Evolutionary conservation across 2,888 invertebrate species (phyloP).

Genomic region (Latheticus oryzae): DNA sequence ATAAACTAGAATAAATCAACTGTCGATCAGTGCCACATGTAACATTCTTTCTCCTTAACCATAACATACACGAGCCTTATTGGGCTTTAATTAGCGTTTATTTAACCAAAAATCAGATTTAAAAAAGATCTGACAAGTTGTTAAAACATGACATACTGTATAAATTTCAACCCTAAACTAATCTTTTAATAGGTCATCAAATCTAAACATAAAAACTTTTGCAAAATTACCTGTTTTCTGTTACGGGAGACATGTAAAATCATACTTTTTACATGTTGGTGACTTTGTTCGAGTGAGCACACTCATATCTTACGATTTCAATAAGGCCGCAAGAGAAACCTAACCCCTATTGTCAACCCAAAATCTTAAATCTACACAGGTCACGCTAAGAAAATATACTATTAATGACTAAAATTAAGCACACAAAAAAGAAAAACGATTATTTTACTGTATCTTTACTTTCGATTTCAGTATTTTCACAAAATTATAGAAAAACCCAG

Average conservation of each 20-base stretch:
- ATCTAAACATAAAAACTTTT: slow-evolving; percentile 35
- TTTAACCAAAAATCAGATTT: not conserved
- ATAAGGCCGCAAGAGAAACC: slow-evolving; percentile 66
- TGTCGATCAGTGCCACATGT: no score
- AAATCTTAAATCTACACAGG: slow-evolving; percentile 45
- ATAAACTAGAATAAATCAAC: slow-evolving; percentile 29
- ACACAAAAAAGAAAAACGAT: slow-evolving; percentile 43
- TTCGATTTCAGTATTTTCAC: slow-evolving; percentile 57
- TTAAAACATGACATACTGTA: slow-evolving; percentile 49
- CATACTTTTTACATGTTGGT: slow-evolving; percentile 56
- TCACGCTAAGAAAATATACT: slow-evolving; percentile 45
- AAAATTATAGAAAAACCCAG: slow-evolving; percentile 67
- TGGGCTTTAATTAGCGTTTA: not conserved
- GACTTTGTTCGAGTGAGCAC: slow-evolving; percentile 53
- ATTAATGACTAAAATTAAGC: slow-evolving; percentile 36
- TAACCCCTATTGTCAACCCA: slow-evolving; percentile 64
- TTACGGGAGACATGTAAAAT: slow-evolving; percentile 49
- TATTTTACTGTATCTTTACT: slow-evolving; percentile 46
- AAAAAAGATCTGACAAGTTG: slow-evolving; percentile 59
- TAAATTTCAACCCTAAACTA: slow-evolving; percentile 49
- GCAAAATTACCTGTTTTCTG: slow-evolving; percentile 52
- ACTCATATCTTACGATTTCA: slow-evolving; percentile 55
- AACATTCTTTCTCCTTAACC: no score
- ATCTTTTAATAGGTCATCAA: slow-evolving; percentile 53
- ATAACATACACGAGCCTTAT: not conserved